phyloP scores from a whole-genome alignment of 2,113 vertebrate species.

The Numida meleagris region DNA sequence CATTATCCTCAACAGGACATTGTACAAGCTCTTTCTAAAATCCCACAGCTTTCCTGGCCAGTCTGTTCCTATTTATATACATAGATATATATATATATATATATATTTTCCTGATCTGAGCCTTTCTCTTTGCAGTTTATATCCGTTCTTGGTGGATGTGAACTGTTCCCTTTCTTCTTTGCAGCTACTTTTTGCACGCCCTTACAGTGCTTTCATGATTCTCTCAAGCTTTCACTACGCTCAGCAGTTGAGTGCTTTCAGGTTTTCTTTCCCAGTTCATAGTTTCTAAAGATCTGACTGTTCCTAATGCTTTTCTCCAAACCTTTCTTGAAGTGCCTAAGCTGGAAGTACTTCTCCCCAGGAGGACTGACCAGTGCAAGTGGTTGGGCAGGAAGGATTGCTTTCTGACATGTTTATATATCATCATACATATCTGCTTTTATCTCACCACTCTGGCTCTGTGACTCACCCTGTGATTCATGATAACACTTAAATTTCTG shows the following conservation, averaged over 20 bases:
- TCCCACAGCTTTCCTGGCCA: background rate
- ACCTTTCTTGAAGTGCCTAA: background rate
- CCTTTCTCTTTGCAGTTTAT: background rate
- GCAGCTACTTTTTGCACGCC: background rate
- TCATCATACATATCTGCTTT: background rate
- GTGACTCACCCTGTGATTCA: background rate
- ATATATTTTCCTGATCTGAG: background rate
- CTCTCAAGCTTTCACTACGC: background rate
- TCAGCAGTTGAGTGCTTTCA: background rate
- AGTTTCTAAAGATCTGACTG: background rate
- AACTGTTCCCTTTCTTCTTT: background rate
- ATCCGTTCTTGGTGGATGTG: fast-evolving
- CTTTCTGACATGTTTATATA: background rate
- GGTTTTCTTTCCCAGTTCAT: background rate
- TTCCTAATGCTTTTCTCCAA: background rate
- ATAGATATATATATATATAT: no score
- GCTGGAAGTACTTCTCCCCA: background rate
- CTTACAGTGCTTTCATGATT: background rate
- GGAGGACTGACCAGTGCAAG: background rate
- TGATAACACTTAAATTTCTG: background rate
- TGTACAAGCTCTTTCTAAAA: background rate
- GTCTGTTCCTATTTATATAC: background rate
- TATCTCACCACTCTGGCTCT: background rate
- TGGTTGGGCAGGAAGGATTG: background rate
- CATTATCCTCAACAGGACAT: background rate